phyloP scores from a whole-genome alignment of 2,888 invertebrate genomes.

The Barypeithes pellucidus region DNA sequence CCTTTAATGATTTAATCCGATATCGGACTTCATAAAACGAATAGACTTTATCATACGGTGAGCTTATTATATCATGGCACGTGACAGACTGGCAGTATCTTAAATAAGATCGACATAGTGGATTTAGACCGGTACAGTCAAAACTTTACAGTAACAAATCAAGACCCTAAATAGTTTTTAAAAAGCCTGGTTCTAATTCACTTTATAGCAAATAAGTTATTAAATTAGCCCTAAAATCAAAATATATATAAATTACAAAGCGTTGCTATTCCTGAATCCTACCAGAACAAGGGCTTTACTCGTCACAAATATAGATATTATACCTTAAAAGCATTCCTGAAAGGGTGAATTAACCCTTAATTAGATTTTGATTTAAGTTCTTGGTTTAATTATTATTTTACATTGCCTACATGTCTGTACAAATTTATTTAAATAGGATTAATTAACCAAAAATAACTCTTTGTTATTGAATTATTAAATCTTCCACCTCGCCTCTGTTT shows the following conservation, averaged over 20 bases:
- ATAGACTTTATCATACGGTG: no score
- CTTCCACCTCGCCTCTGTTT: background rate
- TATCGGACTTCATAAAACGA: no score
- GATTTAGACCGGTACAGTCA: no score
- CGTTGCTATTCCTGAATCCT: background rate
- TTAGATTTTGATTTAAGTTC: background rate
- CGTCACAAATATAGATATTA: background rate
- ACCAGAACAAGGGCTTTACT: background rate
- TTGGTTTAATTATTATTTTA: background rate
- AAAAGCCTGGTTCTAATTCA: no score
- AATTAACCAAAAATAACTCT: background rate
- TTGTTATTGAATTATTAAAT: background rate
- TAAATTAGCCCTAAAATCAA: background rate
- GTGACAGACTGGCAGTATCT: no score
- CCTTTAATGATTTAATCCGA: no score
- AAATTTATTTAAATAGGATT: conserved; percentile 4
- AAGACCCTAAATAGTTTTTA: no score
- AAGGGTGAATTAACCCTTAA: conserved; percentile 1
- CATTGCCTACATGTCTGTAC: background rate
- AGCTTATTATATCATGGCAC: no score
- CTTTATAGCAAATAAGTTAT: background rate
- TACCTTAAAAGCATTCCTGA: background rate
- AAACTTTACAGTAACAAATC: no score
- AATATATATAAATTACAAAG: background rate
- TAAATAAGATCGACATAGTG: no score